phyloP scores from a whole-genome alignment of 2,888 invertebrate species.

The Osmoderma eremita region DNA sequence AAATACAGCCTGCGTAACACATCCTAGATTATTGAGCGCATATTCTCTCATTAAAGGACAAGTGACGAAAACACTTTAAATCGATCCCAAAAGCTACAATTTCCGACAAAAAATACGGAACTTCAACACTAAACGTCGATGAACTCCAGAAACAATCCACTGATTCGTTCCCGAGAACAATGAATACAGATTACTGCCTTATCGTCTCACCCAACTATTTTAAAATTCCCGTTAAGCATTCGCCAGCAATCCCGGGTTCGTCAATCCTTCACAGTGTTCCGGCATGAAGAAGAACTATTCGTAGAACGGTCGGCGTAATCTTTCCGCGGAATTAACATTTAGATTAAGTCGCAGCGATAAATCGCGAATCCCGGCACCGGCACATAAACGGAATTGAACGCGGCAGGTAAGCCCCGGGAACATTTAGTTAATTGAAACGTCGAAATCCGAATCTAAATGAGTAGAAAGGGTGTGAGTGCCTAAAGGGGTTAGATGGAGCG shows the following conservation, averaged over 20 bases:
- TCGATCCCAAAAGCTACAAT: no score
- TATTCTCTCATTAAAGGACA: no score
- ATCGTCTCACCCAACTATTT: background rate
- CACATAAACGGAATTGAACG: slow-evolving; percentile 58
- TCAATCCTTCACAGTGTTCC: slow-evolving; percentile 10
- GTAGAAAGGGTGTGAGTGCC: slow-evolving; percentile 28
- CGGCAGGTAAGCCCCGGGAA: slow-evolving; percentile 62
- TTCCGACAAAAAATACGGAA: background rate
- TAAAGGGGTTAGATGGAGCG: slow-evolving; percentile 5
- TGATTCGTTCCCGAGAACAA: background rate
- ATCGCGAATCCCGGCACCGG: slow-evolving; percentile 45
- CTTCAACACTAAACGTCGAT: background rate
- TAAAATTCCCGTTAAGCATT: no score
- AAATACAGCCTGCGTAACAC: no score
- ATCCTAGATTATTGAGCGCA: no score
- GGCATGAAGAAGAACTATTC: no score
- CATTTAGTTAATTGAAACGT: slow-evolving; percentile 67
- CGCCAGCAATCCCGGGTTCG: slow-evolving; percentile 19
- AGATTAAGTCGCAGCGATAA: no score
- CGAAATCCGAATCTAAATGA: slow-evolving; percentile 51
- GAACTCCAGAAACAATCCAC: background rate
- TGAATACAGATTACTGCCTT: slow-evolving; percentile 3
- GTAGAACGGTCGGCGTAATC: no score
- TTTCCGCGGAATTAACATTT: no score
- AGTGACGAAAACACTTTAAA: no score